Evolutionary conservation across 2,888 invertebrate species (phyloP), one percentile per base, ranked within the genome.

Genomic region (Drosophila diplacantha): DNA sequence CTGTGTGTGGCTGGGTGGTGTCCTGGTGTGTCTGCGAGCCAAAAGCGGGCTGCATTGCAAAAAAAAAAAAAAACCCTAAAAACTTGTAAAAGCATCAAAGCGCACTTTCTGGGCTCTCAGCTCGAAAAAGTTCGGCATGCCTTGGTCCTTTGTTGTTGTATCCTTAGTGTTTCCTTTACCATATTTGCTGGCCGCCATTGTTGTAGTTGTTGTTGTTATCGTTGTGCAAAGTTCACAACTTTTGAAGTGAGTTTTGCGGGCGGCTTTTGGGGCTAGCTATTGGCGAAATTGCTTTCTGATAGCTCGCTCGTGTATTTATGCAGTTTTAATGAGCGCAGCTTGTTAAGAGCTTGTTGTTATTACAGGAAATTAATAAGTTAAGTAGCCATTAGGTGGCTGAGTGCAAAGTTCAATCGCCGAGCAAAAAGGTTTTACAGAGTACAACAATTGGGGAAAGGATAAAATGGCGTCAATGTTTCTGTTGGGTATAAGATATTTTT

Each of bases 311-410:
- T 43, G 69, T 72, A 62, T 71, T 71, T 43, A 64, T 76, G 64
- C 65, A 80, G 71, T 71, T 82, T 81, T 77, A 80, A 82, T 82
- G 77, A 76, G 71, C 44, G 47, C 44, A 63, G 52, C 59, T 80
- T 72, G 69, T 58, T 51, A 71, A 41, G 43, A 62, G 60, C 35
- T 67, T 79, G 62, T 71, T 64, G 61, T 69, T 76, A 82, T 72
- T 71, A 72, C 71, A 68, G 69, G 51, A 82, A 80, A 80, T 80
- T 76, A 82, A 82, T 80, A 76, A 78, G 71, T 82, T 71, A 77
- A 82, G 71, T 67, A 66, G 69, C 67, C 67, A 57, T 72, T 66
- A 72, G 74, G 57, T 64, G 60, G 51, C 43, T 62, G 44, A 75
- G 76, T 76, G 74, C 35, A 79, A 75, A 75, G 76, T 79, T 73